Conservation (phyloP, 2,113 vertebrate genomes). For the Scopus umbretta region DNA sequence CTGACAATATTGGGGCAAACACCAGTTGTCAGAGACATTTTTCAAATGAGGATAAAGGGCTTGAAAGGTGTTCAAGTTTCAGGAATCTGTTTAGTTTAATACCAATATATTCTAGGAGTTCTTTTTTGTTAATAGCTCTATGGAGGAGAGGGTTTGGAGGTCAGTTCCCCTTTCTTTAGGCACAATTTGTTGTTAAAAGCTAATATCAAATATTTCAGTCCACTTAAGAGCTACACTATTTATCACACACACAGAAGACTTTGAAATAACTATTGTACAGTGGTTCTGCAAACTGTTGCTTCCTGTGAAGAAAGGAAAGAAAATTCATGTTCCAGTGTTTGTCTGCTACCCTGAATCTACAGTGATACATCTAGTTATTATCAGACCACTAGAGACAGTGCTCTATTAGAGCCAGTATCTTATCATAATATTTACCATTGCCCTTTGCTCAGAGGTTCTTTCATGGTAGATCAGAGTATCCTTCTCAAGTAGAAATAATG, state of each 20-base stretch:
- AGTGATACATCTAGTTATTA: background rate
- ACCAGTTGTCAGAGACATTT: conserved; percentile 24
- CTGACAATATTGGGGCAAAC: background rate
- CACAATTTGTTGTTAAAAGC: conserved; percentile 35
- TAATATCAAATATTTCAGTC: conserved; percentile 42
- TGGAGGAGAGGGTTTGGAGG: background rate
- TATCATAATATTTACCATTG: background rate
- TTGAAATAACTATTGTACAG: background rate
- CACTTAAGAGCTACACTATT: background rate
- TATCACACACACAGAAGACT: background rate
- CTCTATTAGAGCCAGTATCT: background rate
- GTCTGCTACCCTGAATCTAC: background rate
- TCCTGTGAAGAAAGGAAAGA: background rate
- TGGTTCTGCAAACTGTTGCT: background rate
- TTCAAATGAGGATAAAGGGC: conserved; percentile 42
- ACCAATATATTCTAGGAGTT: conserved; percentile 13
- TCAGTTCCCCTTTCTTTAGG: conserved; percentile 20
- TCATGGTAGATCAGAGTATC: background rate
- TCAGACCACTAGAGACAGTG: background rate
- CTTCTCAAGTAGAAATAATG: background rate
- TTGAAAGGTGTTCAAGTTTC: conserved; percentile 31
- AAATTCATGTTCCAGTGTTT: background rate
- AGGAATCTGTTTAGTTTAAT: conserved; percentile 44
- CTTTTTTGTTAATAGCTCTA: conserved; percentile 41
- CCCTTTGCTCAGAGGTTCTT: background rate